These are phyloP conservation scores for Drosophila athabasca DNA, from an alignment of 1,140 invertebrate genomes.

Conservation along the genomic window DNA sequence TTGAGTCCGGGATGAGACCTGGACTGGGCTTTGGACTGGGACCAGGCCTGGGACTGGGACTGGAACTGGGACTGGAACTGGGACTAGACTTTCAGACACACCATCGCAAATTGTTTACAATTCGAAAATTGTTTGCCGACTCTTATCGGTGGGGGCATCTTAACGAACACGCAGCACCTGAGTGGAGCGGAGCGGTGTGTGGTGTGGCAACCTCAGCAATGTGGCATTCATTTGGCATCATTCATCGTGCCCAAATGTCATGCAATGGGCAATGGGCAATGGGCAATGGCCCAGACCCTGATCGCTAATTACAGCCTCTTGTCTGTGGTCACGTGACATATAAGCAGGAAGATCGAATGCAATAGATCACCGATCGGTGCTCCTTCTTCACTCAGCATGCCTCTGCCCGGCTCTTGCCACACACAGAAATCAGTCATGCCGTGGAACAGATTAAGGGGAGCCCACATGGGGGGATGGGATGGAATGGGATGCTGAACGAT, in stretches of 20 bases:
- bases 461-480: no score
- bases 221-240: slow-evolving; percentile 55
- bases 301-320: slow-evolving; percentile 74
- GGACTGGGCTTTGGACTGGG: neutral
- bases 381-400: neutral
- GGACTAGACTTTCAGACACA: slow-evolving; percentile 18
- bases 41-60: neutral
- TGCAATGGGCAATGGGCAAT: slow-evolving; percentile 59
- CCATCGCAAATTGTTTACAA: slow-evolving; percentile 77
- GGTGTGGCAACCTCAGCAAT: neutral
- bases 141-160: slow-evolving; percentile 68
- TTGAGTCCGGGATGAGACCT: no score
- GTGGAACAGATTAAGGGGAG: no score
- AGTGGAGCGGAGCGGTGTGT: slow-evolving; percentile 20
- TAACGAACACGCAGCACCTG: slow-evolving; percentile 63
- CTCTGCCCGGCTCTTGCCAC: no score
- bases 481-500: no score
- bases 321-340: slow-evolving; percentile 58
- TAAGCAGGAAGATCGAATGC: slow-evolving; percentile 43
- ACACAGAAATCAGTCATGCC: no score
- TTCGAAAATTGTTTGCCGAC: slow-evolving; percentile 71
- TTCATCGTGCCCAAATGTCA: slow-evolving; percentile 74
- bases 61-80: neutral
- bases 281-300: slow-evolving; percentile 8
- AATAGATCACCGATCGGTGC: slow-evolving; percentile 55